Evolutionary conservation across 1,140 invertebrate genomes (phyloP).

Genomic region (Cylas formicarius): DNA sequence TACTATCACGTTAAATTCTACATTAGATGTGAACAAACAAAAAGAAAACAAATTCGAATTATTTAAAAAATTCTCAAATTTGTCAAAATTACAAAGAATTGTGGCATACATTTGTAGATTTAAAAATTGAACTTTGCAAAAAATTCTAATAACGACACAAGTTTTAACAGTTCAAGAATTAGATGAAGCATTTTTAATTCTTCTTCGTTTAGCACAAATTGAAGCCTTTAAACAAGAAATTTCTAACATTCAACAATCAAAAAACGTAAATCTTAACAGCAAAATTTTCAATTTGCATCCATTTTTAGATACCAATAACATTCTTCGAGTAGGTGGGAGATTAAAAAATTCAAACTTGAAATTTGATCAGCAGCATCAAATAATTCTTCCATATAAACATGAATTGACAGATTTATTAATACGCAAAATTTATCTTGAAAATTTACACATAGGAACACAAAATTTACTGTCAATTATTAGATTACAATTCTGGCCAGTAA

Average conservation of each 20-base stretch:
- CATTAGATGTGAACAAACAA: too few species aligned
- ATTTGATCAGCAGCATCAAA: slow-evolving; percentile 22
- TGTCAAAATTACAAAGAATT: slow-evolving; percentile 13
- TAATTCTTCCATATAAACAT: slow-evolving; percentile 23
- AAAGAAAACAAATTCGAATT: slow-evolving; percentile 10
- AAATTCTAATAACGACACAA: slow-evolving; percentile 1
- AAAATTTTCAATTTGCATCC: slow-evolving; percentile 19
- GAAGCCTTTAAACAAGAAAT: slow-evolving; percentile 10
- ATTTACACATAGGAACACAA: slow-evolving; percentile 14
- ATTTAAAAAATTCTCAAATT: slow-evolving; percentile 17
- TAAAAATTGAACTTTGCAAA: neutral
- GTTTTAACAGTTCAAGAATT: slow-evolving; percentile 5
- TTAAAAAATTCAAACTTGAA: slow-evolving; percentile 24
- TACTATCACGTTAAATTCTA: slow-evolving; percentile 26
- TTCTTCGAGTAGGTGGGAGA: slow-evolving; percentile 30
- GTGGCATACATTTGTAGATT: slow-evolving; percentile 13
- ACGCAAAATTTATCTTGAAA: slow-evolving; percentile 15
- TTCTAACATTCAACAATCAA: slow-evolving; percentile 6
- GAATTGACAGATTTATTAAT: slow-evolving; percentile 21
- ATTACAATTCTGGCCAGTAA: slow-evolving; percentile 16
- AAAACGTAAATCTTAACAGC: slow-evolving; percentile 3
- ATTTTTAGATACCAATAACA: slow-evolving; percentile 24
- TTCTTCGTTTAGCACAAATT: slow-evolving; percentile 15
- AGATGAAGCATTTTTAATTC: neutral
- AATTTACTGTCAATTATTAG: slow-evolving; percentile 13